Base-by-base conservation (phyloP, 2,797 vertebrate species). In the Sebastes oblongus region DNA sequence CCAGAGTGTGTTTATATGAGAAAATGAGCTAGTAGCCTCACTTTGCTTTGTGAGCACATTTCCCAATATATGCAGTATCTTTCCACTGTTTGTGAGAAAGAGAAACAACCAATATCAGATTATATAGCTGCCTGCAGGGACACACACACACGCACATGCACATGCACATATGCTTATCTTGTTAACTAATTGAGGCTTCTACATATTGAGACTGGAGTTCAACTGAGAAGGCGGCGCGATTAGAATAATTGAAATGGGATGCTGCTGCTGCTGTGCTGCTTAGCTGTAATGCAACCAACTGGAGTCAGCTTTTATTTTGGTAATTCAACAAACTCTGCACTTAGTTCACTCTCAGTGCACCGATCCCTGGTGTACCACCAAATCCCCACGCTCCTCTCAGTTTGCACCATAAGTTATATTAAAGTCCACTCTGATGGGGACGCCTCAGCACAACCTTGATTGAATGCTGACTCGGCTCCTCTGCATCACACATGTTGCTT, bases 291-390 rank as follows among this genome's bases (percentile, higher is more conserved):
- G 65, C 72, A 85, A 72, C 55, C 24, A 54, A 71, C 79, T 85
- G 72, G 75, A 88, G 85, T 88, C 84, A 91, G 87, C 87, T 85
- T 85, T 85, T 88, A 77, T 82, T 89, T 84, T 70, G 68, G 60
- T 80, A 66, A 88, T 79, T 88, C 80, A 85, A 79, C 86, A 79
- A 79, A 60, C 66, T 87, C 75, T 82, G 77, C 70, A 75, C 72
- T 78, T 77, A 83, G 75, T 88, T 84, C 34, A 55, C 69, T 80
- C 85, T 75, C 22, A 64, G 73, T 29, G 50, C 70, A 69, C 67
- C 55, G 46, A 71, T 83, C 86, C 82, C 86, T 30, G 25, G 83
- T 79, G 87, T 52, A 74, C 82, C 73, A 64, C 83, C 62, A 36
- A 25, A 76, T 86, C 89, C 86, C 86, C 3, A 3, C 24, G 61